Evolutionary conservation across 2,113 vertebrate species (phyloP).

Genomic region (Paracanthobrama guichenoti): DNA sequence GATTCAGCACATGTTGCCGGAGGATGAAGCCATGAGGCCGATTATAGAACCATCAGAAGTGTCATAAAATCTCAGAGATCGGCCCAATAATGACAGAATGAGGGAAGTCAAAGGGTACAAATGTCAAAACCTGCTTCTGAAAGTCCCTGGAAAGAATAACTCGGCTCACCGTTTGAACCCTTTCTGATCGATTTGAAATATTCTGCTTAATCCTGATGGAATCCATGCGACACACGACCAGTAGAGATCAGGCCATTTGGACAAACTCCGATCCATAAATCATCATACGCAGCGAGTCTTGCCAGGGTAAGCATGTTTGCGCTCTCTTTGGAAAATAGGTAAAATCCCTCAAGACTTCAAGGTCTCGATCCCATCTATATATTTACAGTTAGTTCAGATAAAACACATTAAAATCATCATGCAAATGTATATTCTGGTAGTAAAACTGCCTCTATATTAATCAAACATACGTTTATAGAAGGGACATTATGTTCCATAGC

Average conservation of each 20-base stretch:
- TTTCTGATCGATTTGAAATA: not conserved
- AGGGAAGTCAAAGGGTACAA: not conserved
- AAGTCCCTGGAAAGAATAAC: conserved; percentile 13
- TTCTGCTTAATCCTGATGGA: not conserved
- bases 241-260: not conserved
- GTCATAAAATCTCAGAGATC: conserved; percentile 29
- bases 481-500: not conserved
- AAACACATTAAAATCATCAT: not conserved
- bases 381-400: not conserved
- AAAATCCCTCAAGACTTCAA: not conserved
- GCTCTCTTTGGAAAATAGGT: not conserved
- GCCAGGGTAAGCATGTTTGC: not conserved
- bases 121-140: conserved; percentile 6
- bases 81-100: not conserved
- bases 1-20: conserved; percentile 41
- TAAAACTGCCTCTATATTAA: not conserved
- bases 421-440: not conserved
- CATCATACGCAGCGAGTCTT: not conserved
- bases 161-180: not conserved
- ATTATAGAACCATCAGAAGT: conserved; percentile 27
- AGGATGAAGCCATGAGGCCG: conserved; percentile 20
- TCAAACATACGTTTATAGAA: not conserved
- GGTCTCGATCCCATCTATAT: no score
- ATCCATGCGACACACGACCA: not conserved
- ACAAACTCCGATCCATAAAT: not conserved